These are phyloP conservation scores for Porphyrio hochstetteri DNA, from an alignment of 2,113 vertebrate species.

Conservation along the genomic window DNA sequence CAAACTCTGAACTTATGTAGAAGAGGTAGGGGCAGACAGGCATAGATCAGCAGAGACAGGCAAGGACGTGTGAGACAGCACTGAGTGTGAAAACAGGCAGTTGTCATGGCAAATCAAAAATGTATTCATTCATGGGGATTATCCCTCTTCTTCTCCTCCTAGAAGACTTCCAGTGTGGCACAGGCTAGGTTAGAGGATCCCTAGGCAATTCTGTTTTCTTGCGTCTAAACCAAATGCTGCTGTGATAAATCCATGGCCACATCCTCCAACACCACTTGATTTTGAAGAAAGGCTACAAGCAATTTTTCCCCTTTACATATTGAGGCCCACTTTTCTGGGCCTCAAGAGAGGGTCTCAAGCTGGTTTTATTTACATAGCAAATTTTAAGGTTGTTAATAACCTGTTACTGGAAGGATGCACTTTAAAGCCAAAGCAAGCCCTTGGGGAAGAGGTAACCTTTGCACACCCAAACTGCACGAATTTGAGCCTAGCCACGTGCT, in stretches of 20 bases:
- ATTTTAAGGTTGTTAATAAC: not conserved
- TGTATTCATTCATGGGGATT: not conserved
- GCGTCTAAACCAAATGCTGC: not conserved
- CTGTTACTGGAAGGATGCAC: not conserved
- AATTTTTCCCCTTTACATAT: not conserved
- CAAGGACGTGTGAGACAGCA: not conserved
- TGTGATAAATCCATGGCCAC: not conserved
- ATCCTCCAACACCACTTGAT: not conserved
- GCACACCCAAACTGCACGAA: not conserved
- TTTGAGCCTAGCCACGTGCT: accelerated
- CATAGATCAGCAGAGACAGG: not conserved
- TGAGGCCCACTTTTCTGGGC: not conserved
- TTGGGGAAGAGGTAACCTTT: not conserved
- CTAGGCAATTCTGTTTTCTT: not conserved
- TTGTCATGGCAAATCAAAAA: not conserved
- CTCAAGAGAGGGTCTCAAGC: not conserved
- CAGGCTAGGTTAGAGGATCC: not conserved
- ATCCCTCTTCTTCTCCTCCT: not conserved
- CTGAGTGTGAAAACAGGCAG: accelerated
- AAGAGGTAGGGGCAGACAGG: not conserved
- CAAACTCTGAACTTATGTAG: not conserved
- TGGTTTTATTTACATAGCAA: not conserved
- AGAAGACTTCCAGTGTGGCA: not conserved
- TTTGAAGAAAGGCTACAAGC: not conserved
- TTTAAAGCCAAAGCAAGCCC: not conserved